Conservation (phyloP, 2,888 invertebrate genomes). For the Chymomyza caudatula region DNA sequence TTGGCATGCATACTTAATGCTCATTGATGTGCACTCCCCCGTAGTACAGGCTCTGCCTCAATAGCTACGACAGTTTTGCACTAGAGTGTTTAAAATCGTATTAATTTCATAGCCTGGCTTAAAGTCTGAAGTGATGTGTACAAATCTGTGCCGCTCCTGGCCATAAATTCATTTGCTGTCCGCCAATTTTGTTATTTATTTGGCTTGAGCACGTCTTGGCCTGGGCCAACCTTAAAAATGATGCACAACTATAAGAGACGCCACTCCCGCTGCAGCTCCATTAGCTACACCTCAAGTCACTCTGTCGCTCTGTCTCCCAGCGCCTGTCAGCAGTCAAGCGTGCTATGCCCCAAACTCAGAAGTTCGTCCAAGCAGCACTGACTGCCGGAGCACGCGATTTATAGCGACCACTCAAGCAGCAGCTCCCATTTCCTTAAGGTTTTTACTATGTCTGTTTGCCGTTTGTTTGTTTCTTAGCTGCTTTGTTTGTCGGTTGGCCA, state of each 20-base stretch:
- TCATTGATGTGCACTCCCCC: constrained; percentile 57
- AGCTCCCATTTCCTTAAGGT: background rate
- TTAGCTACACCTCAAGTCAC: background rate
- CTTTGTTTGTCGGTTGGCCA: constrained; percentile 11
- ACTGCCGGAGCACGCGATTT: constrained; percentile 60
- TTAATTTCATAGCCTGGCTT: background rate
- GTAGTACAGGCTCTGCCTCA: background rate
- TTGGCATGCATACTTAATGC: constrained; percentile 69
- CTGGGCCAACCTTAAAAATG: constrained; percentile 50
- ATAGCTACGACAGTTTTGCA: background rate
- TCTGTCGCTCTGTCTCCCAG: constrained; percentile 25
- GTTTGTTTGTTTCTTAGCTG: background rate
- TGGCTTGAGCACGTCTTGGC: constrained; percentile 53
- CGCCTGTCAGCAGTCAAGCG: constrained; percentile 67
- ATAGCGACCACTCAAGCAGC: constrained; percentile 40
- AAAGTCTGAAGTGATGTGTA: background rate
- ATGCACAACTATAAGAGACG: constrained; percentile 44
- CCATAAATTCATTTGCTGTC: constrained; percentile 70
- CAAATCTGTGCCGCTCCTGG: constrained; percentile 7
- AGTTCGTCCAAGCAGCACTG: constrained; percentile 35
- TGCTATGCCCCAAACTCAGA: constrained; percentile 10
- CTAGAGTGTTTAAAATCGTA: constrained; percentile 21
- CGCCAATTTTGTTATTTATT: constrained; percentile 72
- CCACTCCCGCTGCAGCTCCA: constrained; percentile 25
- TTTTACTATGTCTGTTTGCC: background rate